These are phyloP conservation scores for Thymelicus acteon DNA, from an alignment of 2,888 invertebrate species.

Conservation along the genomic window DNA sequence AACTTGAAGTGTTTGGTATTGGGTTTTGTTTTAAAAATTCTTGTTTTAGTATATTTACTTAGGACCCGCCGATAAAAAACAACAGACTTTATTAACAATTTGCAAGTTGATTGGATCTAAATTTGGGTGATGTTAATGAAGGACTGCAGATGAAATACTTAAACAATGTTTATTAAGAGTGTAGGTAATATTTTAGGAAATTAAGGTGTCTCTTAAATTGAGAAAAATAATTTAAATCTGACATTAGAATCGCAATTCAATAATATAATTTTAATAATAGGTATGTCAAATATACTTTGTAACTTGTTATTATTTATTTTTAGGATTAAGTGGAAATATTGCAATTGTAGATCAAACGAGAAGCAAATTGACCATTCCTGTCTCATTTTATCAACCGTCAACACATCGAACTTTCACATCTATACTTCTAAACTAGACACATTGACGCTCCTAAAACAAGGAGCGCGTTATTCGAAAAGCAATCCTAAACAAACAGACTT, in stretches of 20 bases:
- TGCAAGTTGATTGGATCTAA: constrained; percentile 65
- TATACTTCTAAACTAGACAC: constrained; percentile 31
- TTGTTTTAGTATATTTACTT: constrained; percentile 77
- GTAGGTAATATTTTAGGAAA: too few species aligned
- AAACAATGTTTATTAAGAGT: not conserved
- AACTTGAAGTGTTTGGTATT: constrained; percentile 67
- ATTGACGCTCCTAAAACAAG: constrained; percentile 46
- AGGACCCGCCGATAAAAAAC: constrained; percentile 52
- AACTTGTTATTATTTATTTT: too few species aligned
- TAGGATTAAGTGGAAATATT: too few species aligned
- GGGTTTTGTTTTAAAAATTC: constrained; percentile 56
- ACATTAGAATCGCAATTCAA: too few species aligned
- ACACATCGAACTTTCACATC: not conserved
- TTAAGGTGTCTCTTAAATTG: too few species aligned
- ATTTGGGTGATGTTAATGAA: constrained; percentile 21
- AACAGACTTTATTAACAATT: constrained; percentile 63
- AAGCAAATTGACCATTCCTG: not conserved
- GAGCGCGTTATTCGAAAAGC: constrained; percentile 59
- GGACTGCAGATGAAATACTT: constrained; percentile 31
- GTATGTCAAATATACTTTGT: too few species aligned
- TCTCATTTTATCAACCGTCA: not conserved
- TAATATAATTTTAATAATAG: too few species aligned
- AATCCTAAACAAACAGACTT: constrained; percentile 80
- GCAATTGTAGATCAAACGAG: too few species aligned
- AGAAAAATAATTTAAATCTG: too few species aligned